phyloP scores from a whole-genome alignment of 2,797 vertebrate species.

The Pampus argenteus region DNA sequence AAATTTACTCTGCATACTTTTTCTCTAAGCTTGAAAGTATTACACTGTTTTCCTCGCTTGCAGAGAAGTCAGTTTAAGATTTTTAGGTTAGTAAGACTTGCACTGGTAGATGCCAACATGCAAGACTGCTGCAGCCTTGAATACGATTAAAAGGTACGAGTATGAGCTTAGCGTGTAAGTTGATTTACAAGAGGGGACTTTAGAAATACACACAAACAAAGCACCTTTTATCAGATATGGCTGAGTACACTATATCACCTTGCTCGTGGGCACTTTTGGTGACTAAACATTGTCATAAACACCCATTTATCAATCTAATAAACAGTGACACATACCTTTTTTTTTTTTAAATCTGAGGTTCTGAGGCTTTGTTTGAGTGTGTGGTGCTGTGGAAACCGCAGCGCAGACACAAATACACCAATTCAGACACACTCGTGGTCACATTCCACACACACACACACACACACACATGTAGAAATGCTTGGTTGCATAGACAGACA shows the following conservation, averaged over 20 bases:
- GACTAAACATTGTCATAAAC: neutral
- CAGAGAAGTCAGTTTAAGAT: neutral
- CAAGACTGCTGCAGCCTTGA: neutral
- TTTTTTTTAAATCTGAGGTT: no score
- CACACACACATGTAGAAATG: constrained; percentile 2
- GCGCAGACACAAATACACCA: constrained; percentile 25
- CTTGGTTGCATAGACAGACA: constrained; percentile 33
- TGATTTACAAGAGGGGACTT: constrained; percentile 9
- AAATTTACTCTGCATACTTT: no score
- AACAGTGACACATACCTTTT: neutral
- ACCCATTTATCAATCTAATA: neutral
- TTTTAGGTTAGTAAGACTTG: constrained; percentile 7
- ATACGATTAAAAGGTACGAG: constrained; percentile 8
- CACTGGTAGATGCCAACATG: neutral
- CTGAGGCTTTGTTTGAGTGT: constrained; percentile 20
- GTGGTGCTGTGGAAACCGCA: constrained; percentile 34
- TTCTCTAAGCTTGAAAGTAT: neutral
- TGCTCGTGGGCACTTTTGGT: neutral
- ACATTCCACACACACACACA: constrained; percentile 47
- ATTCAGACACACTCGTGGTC: constrained; percentile 5
- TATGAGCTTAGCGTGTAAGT: constrained; percentile 12
- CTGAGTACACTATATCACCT: neutral
- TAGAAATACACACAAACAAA: constrained; percentile 2
- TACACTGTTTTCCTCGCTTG: neutral
- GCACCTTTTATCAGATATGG: constrained; percentile 8